Base-by-base conservation (phyloP, 2,888 invertebrate species). In the Yponomeuta malinellus region DNA sequence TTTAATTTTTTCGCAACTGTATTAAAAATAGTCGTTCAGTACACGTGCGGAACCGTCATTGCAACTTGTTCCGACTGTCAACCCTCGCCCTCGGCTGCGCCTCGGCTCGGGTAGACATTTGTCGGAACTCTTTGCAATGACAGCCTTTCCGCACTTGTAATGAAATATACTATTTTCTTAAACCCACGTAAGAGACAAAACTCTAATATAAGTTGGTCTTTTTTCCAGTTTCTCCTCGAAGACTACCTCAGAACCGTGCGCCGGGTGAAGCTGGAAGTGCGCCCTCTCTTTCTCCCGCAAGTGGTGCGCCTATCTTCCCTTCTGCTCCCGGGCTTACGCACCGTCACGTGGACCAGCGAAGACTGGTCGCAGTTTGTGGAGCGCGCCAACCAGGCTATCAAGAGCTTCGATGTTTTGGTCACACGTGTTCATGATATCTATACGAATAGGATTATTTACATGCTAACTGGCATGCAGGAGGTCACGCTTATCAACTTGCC, bases 271-370 rank as follows among this genome's bases (percentile, higher is more conserved):
- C 88, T 96, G 67, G 98, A 98, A 88, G 97, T 98, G 23, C 94
- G 98, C n/a, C 97, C 97, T 33, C 90, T 99, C 70, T 95, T 98
- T 82, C 93, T 97, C 52, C 97, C 98, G 0, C 98, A 98, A 91
- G 93, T 98, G 73, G 96, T 97, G 43, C 95, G 96, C 37, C 93
- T 98, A 15, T 96, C 97, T 2, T 95, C 96, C 10, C 94, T 97
- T 75, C 90, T 98, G 37, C 95, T 96, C 71, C 98, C 98, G 0
- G 98, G 68, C 12, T 88, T 98, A 48, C 94, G 94, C 33, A 93
- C 94, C 12, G 94, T 98, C 15, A 96, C 95, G 52, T 99, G 98
- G 98, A 97, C 97, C 1, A 95, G 96, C 73, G 93, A 95, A 23
- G 94, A 95, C 75, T 97, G 98, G 95, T 94, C 94, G 72, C 93